These are phyloP conservation scores for Barnardius zonarius DNA, from an alignment of 2,113 vertebrate genomes.

Conservation along the genomic window DNA sequence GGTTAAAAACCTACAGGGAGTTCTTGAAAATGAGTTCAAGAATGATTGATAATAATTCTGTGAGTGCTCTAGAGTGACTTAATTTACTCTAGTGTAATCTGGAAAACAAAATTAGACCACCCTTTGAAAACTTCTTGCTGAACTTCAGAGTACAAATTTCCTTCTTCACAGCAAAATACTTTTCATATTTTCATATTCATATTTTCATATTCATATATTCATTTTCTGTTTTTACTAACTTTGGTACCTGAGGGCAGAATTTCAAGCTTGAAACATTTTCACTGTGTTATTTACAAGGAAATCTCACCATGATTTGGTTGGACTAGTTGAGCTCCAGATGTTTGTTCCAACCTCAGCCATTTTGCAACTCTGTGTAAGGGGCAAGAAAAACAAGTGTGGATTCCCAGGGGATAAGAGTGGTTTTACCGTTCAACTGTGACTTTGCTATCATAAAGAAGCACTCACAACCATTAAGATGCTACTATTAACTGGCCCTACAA, in stretches of 20 bases:
- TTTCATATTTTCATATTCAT: neutral
- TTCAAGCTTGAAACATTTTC: neutral
- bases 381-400: neutral
- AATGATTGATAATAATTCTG: neutral
- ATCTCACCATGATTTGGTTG: neutral
- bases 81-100: neutral
- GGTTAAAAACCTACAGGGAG: neutral
- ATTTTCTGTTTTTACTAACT: neutral
- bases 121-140: neutral
- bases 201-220: neutral
- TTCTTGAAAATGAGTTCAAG: neutral
- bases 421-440: neutral
- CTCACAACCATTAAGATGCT: neutral
- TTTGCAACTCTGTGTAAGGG: neutral
- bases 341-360: neutral
- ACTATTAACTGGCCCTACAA: neutral
- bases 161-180: neutral
- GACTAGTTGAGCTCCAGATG: neutral
- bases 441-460: fast-evolving
- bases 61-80: neutral
- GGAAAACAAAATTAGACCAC: neutral
- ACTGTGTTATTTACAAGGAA: neutral
- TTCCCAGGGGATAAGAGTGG: neutral
- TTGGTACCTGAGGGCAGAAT: neutral
- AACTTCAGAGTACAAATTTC: neutral